Conservation (phyloP, 2,888 invertebrate genomes). For the Alitta virens region DNA sequence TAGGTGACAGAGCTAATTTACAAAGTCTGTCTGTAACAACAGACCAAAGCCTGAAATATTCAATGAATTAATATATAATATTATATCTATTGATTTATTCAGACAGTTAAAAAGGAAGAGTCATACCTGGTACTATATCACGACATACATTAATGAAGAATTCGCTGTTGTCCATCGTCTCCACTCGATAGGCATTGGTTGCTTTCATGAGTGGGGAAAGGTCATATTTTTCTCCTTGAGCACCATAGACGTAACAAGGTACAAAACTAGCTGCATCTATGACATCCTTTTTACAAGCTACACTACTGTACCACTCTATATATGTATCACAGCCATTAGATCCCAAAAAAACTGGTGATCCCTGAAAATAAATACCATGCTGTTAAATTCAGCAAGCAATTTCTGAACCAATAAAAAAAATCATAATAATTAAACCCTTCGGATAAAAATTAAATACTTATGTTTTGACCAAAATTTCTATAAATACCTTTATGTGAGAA, state of each 20-base stretch:
- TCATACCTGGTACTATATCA: constrained; percentile 37
- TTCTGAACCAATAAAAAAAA: too few species aligned
- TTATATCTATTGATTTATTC: too few species aligned
- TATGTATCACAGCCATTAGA: constrained; percentile 38
- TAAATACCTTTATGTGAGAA: too few species aligned
- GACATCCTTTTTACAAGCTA: constrained; percentile 37
- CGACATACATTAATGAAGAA: constrained; percentile 54
- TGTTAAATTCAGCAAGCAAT: too few species aligned
- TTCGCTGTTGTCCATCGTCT: constrained; percentile 35
- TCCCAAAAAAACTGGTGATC: constrained; percentile 38
- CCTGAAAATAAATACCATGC: constrained; percentile 38
- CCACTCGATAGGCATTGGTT: constrained; percentile 46
- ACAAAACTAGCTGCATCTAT: constrained; percentile 39
- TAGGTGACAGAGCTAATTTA: too few species aligned
- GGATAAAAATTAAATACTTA: too few species aligned
- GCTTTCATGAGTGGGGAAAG: constrained; percentile 45
- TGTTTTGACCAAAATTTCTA: too few species aligned
- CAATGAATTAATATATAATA: too few species aligned
- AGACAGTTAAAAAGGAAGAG: too few species aligned
- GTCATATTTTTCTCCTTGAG: constrained; percentile 39
- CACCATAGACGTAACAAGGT: constrained; percentile 47
- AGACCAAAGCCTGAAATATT: too few species aligned
- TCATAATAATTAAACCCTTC: too few species aligned
- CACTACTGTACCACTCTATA: constrained; percentile 50
- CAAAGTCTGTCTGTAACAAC: too few species aligned